These are phyloP conservation scores for Colaptes auratus DNA, from an alignment of 2,113 vertebrate species.

Conservation along the genomic window DNA sequence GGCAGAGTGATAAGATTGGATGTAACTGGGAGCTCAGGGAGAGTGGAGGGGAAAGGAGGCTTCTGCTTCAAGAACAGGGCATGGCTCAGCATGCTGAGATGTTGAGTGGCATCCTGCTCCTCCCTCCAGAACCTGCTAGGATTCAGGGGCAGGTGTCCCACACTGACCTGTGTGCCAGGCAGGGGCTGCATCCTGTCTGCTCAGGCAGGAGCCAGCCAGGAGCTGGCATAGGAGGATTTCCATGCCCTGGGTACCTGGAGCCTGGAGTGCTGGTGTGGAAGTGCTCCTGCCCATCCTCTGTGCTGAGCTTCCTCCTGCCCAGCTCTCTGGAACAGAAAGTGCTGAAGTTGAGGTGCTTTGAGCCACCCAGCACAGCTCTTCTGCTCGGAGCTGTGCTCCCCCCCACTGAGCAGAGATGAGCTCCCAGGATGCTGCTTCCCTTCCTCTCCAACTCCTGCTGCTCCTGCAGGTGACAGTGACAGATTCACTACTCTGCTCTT, in stretches of 20 bases:
- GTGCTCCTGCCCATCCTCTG: too few relatives aligned
- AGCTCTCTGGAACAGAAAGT: too few relatives aligned
- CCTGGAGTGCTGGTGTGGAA: too few relatives aligned
- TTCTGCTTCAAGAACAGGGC: not conserved
- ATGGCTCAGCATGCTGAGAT: not conserved
- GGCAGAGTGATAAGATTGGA: not conserved
- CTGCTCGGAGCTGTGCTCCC: not conserved
- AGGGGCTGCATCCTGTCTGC: too few relatives aligned
- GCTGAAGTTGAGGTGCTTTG: not conserved
- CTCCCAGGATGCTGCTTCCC: fast-evolving
- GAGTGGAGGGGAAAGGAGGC: not conserved
- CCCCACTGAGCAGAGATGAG: not conserved
- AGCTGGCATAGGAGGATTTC: too few relatives aligned
- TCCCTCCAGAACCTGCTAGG: not conserved
- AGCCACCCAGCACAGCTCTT: fast-evolving
- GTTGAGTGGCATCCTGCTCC: not conserved
- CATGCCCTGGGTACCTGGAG: too few relatives aligned
- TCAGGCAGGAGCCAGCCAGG: too few relatives aligned
- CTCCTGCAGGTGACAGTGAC: not conserved
- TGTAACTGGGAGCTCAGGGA: not conserved
- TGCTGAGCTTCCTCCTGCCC: too few relatives aligned
- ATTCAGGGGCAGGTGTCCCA: too few relatives aligned
- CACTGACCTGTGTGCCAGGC: too few relatives aligned
- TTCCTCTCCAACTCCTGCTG: not conserved
- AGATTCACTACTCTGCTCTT: not conserved